Evolutionary conservation across 2,797 vertebrate genomes (phyloP), one percentile per base, ranked within the genome.

Genomic region (Threskiornis aethiopicus): DNA sequence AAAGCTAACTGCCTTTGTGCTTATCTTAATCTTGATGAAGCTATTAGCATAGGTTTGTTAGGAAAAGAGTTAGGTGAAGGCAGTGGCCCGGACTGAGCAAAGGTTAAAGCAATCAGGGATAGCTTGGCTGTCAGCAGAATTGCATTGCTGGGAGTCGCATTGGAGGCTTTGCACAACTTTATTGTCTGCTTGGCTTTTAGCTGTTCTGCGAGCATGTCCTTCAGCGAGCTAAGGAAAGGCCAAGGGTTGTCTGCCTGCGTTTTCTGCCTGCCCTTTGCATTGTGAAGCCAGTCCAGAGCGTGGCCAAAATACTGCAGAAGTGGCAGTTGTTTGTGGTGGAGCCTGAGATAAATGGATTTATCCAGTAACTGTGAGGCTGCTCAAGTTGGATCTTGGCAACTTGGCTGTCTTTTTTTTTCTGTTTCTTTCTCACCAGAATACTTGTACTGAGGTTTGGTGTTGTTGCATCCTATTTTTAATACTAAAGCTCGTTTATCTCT

Each of bases 101-200:
- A 98, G 98, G 97, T 97, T 94, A 75, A 90, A 95, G 72, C 94
- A 84, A 95, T 94, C 81, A 80, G 64, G 19, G 5, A 28, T 67
- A 93, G 71, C 75, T 95, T 2, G 11, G n/a, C 86, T 66, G 96
- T 98, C 98, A 98, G 98, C 98, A 98, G 88, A 97, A 97, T 26
- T 72, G 44, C 69, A 21, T 87, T 90, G 54, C 90, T 84, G 57
- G 47, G 71, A 39, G 76, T 87, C 11, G 1, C 57, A 20, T 78
- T 70, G 52, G 59, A 91, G 93, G 79, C 79, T 96, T 96, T 90
- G 79, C 89, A 87, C 91, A 91, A 94, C 92, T 96, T 97, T 96
- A 94, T 97, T 95, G 93, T 95, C 73, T 52, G 31, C 85, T 71
- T 26, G 70, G 51, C 70, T 86, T 84, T 72, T 62, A 79, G 88